Base-by-base conservation (phyloP, 2,797 vertebrate species). In the Poecilia gillii region DNA sequence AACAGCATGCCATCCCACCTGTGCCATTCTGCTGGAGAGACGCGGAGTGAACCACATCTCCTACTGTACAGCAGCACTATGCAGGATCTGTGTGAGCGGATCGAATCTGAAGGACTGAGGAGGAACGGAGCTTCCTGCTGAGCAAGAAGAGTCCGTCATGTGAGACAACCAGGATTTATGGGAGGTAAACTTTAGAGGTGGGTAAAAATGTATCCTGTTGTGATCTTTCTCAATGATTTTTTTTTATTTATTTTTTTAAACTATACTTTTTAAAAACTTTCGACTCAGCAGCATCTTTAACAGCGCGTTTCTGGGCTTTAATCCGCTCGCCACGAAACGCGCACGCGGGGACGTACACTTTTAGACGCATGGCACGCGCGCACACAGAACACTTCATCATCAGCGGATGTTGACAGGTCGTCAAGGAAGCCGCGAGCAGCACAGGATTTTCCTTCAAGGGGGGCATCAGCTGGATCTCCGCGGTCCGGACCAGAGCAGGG, bases 121-220 rank as follows among this genome's bases (percentile, higher is more conserved):
- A 84, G 86, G 73, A 78, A 36, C 43, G 78, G 59, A 80, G 78
- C 85, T 86, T 80, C 68, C 18, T 74, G n/a, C 75, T 6, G 11
- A 74, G 81, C 82, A 78, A 77, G 87, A 74, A 51, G 87, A 83
- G 77, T 72, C 64, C 51, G 2, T 74, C 47, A 13, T 84, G 74
- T 62, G 46, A 84, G 86, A 45, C 80, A 80, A 72, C 79, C 49
- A 66, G 94, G 93, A 89, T 94, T 91, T 90, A 91, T 94, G 84
- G 91, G 92, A 95, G 91, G 92, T 89, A 89, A 93, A 94, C 92
- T 96, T 94, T 89, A 87, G 86, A 92, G 91, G 78, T 95, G 91
- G 96, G 98, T 98, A 91, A 97, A 77, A 8, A 39, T n/a, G 0
- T 11, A 49, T 28, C 66, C 7, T 51, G 74, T 74, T 82, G 4